A percentile compares a stretch with the other conserved stretches of the same genome.
These are phyloP conservation scores for Perca flavescens DNA, from an alignment of 2,113 vertebrate genomes.

Conservation along the genomic window DNA sequence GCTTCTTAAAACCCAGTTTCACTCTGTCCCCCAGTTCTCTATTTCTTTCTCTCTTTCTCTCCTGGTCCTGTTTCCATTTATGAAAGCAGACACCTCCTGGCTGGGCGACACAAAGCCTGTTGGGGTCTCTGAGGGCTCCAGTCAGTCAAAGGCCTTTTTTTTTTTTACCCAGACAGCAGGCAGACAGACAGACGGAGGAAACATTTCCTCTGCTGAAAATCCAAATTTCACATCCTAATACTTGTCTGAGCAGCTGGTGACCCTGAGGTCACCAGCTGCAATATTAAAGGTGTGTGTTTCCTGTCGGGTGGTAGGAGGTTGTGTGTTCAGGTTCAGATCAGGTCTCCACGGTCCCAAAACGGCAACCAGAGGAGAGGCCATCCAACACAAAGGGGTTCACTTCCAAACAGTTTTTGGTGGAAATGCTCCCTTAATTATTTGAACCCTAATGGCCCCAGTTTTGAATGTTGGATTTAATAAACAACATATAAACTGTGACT, in stretches of 20 bases:
- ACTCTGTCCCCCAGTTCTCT: neutral
- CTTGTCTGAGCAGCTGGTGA: constrained; percentile 15
- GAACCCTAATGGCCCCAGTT: neutral
- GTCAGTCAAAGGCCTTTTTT: constrained; percentile 65
- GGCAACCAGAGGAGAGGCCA: neutral
- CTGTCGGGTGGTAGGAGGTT: neutral
- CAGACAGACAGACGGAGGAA: constrained; percentile 52
- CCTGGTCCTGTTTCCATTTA: constrained; percentile 59
- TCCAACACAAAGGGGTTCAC: neutral
- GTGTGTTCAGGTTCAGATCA: constrained; percentile 15
- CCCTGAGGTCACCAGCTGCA: constrained; percentile 3
- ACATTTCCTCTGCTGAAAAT: constrained; percentile 26
- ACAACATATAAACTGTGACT: neutral
- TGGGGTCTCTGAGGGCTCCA: constrained; percentile 47
- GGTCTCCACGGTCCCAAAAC: neutral
- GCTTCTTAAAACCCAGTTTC: neutral
- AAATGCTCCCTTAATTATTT: neutral
- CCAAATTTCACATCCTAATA: constrained; percentile 62
- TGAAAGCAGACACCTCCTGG: constrained; percentile 68
- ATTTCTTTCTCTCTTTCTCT: neutral
- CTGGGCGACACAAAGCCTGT: constrained; percentile 49
- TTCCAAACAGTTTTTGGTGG: neutral
- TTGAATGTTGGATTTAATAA: no score
- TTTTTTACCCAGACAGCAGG: constrained; percentile 28
- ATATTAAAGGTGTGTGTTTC: constrained; percentile 12